Percentiles rank a stretch among this genome's conserved stretches.
phyloP scores from a whole-genome alignment of 2,797 vertebrate genomes.

The Erithacus rubecula region DNA sequence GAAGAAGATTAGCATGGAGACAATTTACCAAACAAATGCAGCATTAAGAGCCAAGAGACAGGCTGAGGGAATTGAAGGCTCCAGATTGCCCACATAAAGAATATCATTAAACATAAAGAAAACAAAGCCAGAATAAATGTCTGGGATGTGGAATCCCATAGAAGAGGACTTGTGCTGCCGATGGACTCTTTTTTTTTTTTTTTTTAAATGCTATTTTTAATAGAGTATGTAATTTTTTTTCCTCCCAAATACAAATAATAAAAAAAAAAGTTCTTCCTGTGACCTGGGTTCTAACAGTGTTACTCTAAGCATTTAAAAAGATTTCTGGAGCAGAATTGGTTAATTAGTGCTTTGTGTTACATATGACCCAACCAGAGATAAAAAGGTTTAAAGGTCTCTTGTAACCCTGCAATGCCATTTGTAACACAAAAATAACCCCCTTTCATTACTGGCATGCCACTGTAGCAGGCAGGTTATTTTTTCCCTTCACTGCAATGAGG shows the following conservation, averaged over 20 bases:
- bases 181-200: background rate
- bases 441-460: constrained; percentile 83
- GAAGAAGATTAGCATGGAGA: constrained; percentile 80
- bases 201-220: background rate
- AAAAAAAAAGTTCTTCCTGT: constrained; percentile 6
- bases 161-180: background rate
- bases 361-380: constrained; percentile 83
- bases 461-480: constrained; percentile 88
- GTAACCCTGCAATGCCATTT: constrained; percentile 83
- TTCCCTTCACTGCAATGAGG: constrained; percentile 84
- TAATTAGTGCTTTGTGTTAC: constrained; percentile 81
- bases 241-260: background rate
- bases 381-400: constrained; percentile 86
- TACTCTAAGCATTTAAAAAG: constrained; percentile 70
- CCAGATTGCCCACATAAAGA: constrained; percentile 81
- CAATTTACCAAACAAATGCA: constrained; percentile 80
- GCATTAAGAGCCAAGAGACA: constrained; percentile 73
- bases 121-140: constrained; percentile 73
- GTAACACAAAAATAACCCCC: constrained; percentile 84
- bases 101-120: constrained; percentile 77
- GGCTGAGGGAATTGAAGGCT: constrained; percentile 76
- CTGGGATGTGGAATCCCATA: constrained; percentile 6
- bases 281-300: constrained; percentile 65
- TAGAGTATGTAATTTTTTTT: background rate
- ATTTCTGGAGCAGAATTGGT: constrained; percentile 78